Evolutionary conservation across 1,140 invertebrate species (phyloP), one percentile per base, ranked within the genome.

Genomic region (Hyposmocoma kahamanoa): DNA sequence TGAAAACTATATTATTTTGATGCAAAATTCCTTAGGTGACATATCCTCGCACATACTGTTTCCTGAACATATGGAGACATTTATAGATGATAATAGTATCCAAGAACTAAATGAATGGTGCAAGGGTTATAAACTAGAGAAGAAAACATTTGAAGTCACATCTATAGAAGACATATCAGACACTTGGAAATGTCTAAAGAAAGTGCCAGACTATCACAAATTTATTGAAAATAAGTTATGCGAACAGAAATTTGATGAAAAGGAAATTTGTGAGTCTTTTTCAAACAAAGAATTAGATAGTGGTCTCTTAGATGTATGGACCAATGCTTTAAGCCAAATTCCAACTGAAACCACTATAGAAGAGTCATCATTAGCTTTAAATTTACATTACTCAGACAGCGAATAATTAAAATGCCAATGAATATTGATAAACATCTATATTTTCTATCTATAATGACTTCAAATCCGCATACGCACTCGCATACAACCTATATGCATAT

Each of bases 1-100:
- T 9, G 69, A 78, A 19, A 76, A 67, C 11, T 75, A 65, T 54
- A 41, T 59, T 19, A 55, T 82, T 4, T 58, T 85, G n/a, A 62
- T 75, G 53, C 74, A 72, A 18, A 85, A 83, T 41, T 71, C 72
- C 0, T 48, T 85, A 11, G 81, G 81, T 1, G 81, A 85, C 41
- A 68, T 85, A 17, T 65, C 72, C 1, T 66, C 54, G 39, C 72
- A 81, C 26, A 62, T 58, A n/a, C 42, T 85, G 21, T 79, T 67
- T 42, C 82, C 77, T 13, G 51, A 74, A 3, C 64, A 80, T 39
- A 60, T 79, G 56, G 56, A 68, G 11, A 53, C 53, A 1, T 71
- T 76, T 32, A 57, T 79, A 4, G 63, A 72, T 15, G 70, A 85
- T 17, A 62, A 80, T 22, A 66, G 62, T 20, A 42, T 49, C 4